These are phyloP conservation scores for Poliocrania exsul DNA, from an alignment of 2,797 vertebrate genomes.

Conservation along the genomic window DNA sequence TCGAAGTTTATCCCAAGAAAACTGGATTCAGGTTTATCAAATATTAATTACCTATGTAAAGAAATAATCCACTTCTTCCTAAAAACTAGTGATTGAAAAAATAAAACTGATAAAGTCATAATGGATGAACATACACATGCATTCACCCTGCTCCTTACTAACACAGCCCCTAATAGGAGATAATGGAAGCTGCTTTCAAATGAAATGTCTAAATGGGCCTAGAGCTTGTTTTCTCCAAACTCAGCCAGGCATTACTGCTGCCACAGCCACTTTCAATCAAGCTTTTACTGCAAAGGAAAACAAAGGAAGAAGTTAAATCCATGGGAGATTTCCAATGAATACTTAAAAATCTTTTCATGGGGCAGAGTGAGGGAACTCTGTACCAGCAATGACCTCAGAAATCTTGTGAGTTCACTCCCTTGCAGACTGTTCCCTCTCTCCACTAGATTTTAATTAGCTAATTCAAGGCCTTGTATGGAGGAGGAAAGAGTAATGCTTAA, in stretches of 20 bases:
- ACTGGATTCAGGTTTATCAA: not conserved
- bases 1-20: not conserved
- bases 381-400: slow-evolving; percentile 64
- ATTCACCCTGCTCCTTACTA: slow-evolving; percentile 20
- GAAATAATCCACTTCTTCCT: not conserved
- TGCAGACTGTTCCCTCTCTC: slow-evolving; percentile 12
- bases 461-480: slow-evolving; percentile 48
- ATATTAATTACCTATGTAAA: not conserved
- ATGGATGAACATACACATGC: not conserved
- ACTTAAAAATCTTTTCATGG: slow-evolving; percentile 70
- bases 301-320: slow-evolving; percentile 78
- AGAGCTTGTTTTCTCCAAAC: slow-evolving; percentile 79
- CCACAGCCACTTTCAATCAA: slow-evolving; percentile 87
- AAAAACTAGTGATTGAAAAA: not conserved
- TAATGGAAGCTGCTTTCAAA: slow-evolving; percentile 83
- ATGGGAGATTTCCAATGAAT: slow-evolving; percentile 80
- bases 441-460: slow-evolving; percentile 55
- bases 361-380: slow-evolving; percentile 58
- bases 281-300: slow-evolving; percentile 82
- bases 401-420: slow-evolving; percentile 43
- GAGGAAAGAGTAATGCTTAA: slow-evolving; percentile 34
- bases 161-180: slow-evolving; percentile 56
- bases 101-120: slow-evolving; percentile 1
- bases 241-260: slow-evolving; percentile 85
- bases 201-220: slow-evolving; percentile 77